Percentiles rank a stretch among this genome's conserved stretches.
Conservation (phyloP, 1,140 invertebrate species). For the Drosophila equinoxialis region DNA sequence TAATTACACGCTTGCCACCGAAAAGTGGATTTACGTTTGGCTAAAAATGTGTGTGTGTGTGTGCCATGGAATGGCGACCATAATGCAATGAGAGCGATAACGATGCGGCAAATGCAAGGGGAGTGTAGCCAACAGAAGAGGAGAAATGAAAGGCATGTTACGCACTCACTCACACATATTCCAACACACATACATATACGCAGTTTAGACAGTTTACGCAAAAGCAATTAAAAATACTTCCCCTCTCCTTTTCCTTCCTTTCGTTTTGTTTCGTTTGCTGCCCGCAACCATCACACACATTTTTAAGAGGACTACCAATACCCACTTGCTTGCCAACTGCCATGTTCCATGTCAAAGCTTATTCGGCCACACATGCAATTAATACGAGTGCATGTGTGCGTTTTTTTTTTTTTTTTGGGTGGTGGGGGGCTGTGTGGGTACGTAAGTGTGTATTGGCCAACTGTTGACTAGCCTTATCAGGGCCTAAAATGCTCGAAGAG, state of each 20-base stretch:
- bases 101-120: slow-evolving; percentile 34
- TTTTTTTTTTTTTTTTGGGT: background rate
- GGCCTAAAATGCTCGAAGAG: slow-evolving; percentile 4
- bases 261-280: too few species aligned
- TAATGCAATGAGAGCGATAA: slow-evolving; percentile 58
- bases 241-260: background rate
- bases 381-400: slow-evolving; percentile 50
- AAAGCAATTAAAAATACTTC: slow-evolving; percentile 61
- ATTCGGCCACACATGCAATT: slow-evolving; percentile 63
- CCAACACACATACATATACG: background rate
- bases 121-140: background rate
- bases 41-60: background rate
- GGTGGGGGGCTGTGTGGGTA: background rate
- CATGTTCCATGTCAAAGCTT: slow-evolving; percentile 59
- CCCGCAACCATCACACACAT: background rate
- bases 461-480: slow-evolving; percentile 71
- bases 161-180: background rate
- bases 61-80: slow-evolving; percentile 34
- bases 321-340: slow-evolving; percentile 34
- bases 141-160: slow-evolving; percentile 3
- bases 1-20: slow-evolving; percentile 67
- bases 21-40: slow-evolving; percentile 68
- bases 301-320: background rate
- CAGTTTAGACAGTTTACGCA: slow-evolving; percentile 55
- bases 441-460: slow-evolving; percentile 46